These are phyloP conservation scores for Dryobota labecula DNA, from an alignment of 2,888 invertebrate genomes.

Conservation along the genomic window DNA sequence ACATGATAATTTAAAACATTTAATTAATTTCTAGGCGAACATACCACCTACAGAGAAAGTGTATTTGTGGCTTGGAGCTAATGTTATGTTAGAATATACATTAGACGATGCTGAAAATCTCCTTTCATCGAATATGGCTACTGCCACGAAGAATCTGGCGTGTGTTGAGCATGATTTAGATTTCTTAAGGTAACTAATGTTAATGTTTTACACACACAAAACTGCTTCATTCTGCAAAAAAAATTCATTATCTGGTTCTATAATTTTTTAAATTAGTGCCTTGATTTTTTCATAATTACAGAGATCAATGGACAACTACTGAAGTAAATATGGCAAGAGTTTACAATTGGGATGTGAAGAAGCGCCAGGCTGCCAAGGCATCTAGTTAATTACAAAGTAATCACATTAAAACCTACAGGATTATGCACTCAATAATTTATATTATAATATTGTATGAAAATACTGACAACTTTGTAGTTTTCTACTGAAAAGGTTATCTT, in stretches of 20 bases:
- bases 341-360: conserved; percentile 99
- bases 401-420: conserved; percentile 21
- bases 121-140: conserved; percentile 95
- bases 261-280: background rate
- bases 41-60: conserved; percentile 97
- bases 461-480: conserved; percentile 21
- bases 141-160: conserved; percentile 95
- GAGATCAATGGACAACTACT: conserved; percentile 99
- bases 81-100: conserved; percentile 99
- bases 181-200: conserved; percentile 93
- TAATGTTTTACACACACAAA: background rate
- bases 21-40: conserved; percentile 92
- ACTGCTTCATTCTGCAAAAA: background rate
- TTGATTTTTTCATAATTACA: conserved; percentile 78
- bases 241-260: background rate
- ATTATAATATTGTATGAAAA: conserved; percentile 18
- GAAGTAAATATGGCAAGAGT: conserved; percentile 99
- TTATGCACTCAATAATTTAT: conserved; percentile 26
- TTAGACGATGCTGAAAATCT: conserved; percentile 97
- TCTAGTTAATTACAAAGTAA: conserved; percentile 72
- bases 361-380: conserved; percentile 94
- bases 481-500: conserved; percentile 29
- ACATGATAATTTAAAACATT: background rate
- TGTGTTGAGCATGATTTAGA: conserved; percentile 98
- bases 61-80: conserved; percentile 96